Evolutionary conservation across 1,140 invertebrate genomes (phyloP), one percentile per base, ranked within the genome.

Genomic region (Cyrtorhinus lividipennis): DNA sequence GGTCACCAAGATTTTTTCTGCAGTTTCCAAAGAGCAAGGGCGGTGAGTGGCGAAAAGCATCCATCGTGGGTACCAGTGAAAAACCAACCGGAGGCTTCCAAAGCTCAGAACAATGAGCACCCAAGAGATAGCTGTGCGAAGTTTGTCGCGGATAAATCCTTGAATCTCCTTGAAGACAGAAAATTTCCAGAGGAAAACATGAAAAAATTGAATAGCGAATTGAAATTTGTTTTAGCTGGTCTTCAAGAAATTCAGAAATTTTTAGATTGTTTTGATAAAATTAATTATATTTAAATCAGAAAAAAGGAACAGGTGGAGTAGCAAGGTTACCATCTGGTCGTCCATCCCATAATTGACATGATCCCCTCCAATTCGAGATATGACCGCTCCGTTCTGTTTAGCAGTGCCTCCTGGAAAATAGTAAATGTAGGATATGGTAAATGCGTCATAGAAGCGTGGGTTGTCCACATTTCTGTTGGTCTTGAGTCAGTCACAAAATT

Each of bases 61-160:
- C 69, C 79, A 75, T 64, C 78, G 78, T 8, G 83, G 83, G 63
- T 79, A 78, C 83, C 84, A 87, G 69, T 84, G 81, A 68, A 85
- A 82, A 59, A 86, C 68, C 57, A 87, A 73, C 59, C 83, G 76
- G 18, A 86, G 69, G 12, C 83, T 67, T 18, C 84, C 84, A 44
- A 74, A 72, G 13, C 81, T 81, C 8, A 78, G 62, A 22, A 83
- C 56, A 30, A 84, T 82, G 56, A 81, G 70, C 25, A 83, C 67
- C 81, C 81, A 85, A 18, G 78, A 80, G 24, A 82, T 60, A 5
- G 73, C 62, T 1, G 77, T 78, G 62, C 71, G 69, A 10, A 74
- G 27, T 48, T 67, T 70, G 65, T 76, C 76, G 44, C 72, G 73
- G 59, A 73, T 72, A 67, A 82, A 85, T n/a, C 83, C 83, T 69